These are phyloP conservation scores for Phymastichus coffea DNA, from an alignment of 1,140 invertebrate species.

Conservation along the genomic window DNA sequence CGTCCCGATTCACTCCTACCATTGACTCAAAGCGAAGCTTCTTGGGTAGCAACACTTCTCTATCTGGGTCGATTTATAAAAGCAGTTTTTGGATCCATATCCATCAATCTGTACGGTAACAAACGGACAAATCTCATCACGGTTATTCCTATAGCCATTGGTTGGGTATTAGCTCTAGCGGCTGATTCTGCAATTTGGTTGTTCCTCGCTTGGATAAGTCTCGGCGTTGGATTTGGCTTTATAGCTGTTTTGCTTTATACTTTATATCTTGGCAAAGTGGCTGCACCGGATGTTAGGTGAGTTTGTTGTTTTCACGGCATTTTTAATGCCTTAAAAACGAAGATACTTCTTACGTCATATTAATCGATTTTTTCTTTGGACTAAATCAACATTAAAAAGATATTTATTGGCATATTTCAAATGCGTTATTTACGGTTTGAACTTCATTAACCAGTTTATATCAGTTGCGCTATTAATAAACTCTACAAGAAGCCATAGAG, in stretches of 20 bases:
- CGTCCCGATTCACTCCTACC: slow-evolving; percentile 52
- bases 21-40: slow-evolving; percentile 61
- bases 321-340: no score
- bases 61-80: slow-evolving; percentile 52
- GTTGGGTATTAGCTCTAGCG: slow-evolving; percentile 56
- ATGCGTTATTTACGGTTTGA: no score
- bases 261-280: slow-evolving; percentile 68
- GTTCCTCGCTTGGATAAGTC: slow-evolving; percentile 58
- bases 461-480: no score
- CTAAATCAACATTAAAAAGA: no score
- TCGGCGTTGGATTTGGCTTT: slow-evolving; percentile 68
- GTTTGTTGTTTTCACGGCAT: no score
- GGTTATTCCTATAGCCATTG: slow-evolving; percentile 62
- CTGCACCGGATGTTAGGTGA: slow-evolving; percentile 52
- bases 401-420: no score
- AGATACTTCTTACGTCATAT: no score
- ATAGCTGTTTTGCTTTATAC: slow-evolving; percentile 66
- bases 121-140: slow-evolving; percentile 65
- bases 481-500: no score
- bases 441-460: no score
- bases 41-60: slow-evolving; percentile 65
- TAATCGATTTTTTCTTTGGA: no score
- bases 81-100: slow-evolving; percentile 41
- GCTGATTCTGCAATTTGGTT: slow-evolving; percentile 56
- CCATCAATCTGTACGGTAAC: slow-evolving; percentile 61